Evolutionary conservation across 2,888 invertebrate genomes (phyloP), one percentile per base, ranked within the genome.

Genomic region (Pyrocoelia pectoralis): DNA sequence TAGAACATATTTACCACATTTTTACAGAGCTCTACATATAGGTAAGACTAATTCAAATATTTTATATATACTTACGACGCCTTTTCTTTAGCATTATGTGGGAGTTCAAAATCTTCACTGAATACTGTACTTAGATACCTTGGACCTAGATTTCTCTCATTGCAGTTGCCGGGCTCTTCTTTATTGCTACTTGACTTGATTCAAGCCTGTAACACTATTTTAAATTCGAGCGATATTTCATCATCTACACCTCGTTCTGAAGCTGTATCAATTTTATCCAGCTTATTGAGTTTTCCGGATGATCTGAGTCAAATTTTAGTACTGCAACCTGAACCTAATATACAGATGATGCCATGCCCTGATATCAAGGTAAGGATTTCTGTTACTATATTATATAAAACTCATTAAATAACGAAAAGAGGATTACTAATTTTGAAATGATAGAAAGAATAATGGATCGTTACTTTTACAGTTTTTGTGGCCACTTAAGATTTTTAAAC

Each of bases 191-290:
- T 95, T 56, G 97, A 97, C 83, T 91, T 97, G 73, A 91, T 97
- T 29, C 92, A 94, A 75, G 96, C 96, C 6, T 93, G 95, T 69
- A 93, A 94, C 63, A 89, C 92, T 14, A 89, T 97, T 66, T 85
- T 97, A 62, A 92, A 93, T 72, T 91, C 91, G 12, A 86, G 89
- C 10, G 95, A 95, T 77, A 86, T 91, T 62, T 86, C 88, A 46
- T 84, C 85, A 40, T 80, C 83, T 69, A 28, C 82, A 64, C 97
- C 97, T 0, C 86, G 97, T 62, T 91, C 93, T 8, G 97, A 97
- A 76, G 97, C 97, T 0, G 90, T 96, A 17, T 92, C 95, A 0
- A 89, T 97, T 65, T 83, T 98, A 28, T 96, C 96, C 0, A 92
- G 94, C 0, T 82, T 98, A 56, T 83, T 97, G 41, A 91, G 94